Evolutionary conservation across 1,140 invertebrate genomes (phyloP), one percentile per base, ranked within the genome.

Genomic region (Pinna nobilis): DNA sequence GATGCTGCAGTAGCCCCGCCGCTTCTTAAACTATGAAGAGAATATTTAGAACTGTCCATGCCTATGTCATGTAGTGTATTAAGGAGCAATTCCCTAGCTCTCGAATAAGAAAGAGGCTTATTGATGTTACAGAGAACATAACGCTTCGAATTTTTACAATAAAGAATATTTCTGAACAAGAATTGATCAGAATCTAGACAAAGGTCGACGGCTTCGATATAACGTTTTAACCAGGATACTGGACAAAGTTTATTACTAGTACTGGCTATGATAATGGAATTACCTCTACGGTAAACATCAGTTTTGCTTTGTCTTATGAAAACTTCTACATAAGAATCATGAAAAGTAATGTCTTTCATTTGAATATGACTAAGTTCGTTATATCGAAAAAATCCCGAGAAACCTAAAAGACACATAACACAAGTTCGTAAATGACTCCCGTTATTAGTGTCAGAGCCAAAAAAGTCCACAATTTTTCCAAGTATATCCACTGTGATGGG

Each of bases 331-430:
- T 64, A 15, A n/a, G 39, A 47, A 7, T 44, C 37, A 50, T 50
- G 20, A 23, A 51, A 63, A 11, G 6, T 28, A 9, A 66, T 35
- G 33, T 60, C 47, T 13, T 61, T 67, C 53, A 76, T 28, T 30
- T 23, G 11, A 25, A 66, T 49, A 37, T 66, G 47, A 28, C 51
- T 23, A 5, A 73, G 30, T 59, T 73, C 70, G 33, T 44, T 65
- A 18, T 32, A 72, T 15, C 61, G 20, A 2, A 73, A 59, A 37
- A 73, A 73, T n/a, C 70, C 70, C 11, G 70, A 65, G 39, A 72
- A 72, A 7, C 51, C 63, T 37, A 66, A 35, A 32, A 72, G 50
- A 66, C 50, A 72, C 41, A 72, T 51, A 47, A 33, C 30, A 41
- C 61, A 72, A 33, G 35, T 35, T 44, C 61, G 47, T 7, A 72